Conservation (phyloP, 2,888 invertebrate genomes). For the Melipona bicolor region DNA sequence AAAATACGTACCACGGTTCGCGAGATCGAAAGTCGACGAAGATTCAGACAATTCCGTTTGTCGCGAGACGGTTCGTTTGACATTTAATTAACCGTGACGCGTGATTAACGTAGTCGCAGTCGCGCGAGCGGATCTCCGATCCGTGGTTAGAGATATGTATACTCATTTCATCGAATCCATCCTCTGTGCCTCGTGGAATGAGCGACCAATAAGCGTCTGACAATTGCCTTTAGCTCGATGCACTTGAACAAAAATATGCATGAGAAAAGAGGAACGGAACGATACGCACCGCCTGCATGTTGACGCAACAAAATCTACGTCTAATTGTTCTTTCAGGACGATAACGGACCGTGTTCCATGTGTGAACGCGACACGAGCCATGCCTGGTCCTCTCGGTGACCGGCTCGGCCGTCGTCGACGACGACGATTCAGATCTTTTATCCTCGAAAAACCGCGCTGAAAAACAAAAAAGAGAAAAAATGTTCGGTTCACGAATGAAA, state of each 20-base stretch:
- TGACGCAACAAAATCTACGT: slow-evolving; percentile 71
- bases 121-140: slow-evolving; percentile 1
- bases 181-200: slow-evolving; percentile 73
- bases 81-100: background rate
- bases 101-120: background rate
- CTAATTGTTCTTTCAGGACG: slow-evolving; percentile 75
- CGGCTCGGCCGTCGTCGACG: slow-evolving; percentile 26
- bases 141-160: slow-evolving; percentile 3
- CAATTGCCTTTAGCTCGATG: slow-evolving; percentile 77
- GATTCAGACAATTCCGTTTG: background rate
- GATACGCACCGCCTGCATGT: slow-evolving; percentile 78
- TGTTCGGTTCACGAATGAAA: too few species aligned
- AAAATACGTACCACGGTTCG: too few species aligned
- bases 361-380: slow-evolving; percentile 47
- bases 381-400: slow-evolving; percentile 7
- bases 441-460: slow-evolving; percentile 23
- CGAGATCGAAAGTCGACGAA: too few species aligned
- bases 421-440: slow-evolving; percentile 7
- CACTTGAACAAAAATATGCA: slow-evolving; percentile 73
- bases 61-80: background rate
- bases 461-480: background rate
- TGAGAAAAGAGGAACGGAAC: slow-evolving; percentile 71
- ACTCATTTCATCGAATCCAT: slow-evolving; percentile 67
- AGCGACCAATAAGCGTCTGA: slow-evolving; percentile 73
- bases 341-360: slow-evolving; percentile 52